Conservation (phyloP, 2,113 vertebrate species). For the Solenodon paradoxus region DNA sequence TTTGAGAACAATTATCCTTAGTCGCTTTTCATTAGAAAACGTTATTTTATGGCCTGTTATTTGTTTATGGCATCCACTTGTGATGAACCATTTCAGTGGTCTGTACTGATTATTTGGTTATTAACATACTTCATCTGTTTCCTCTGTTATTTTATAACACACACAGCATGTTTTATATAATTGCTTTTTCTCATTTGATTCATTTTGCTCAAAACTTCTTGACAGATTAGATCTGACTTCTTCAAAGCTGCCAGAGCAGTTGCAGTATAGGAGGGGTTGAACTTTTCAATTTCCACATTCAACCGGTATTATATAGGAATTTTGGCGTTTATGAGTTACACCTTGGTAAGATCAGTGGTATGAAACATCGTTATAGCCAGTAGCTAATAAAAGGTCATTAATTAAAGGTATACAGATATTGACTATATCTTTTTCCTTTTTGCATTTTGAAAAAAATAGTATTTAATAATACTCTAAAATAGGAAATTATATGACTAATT, state of each 20-base stretch:
- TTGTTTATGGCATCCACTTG: conserved; percentile 28
- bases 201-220: neutral
- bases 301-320: neutral
- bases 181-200: conserved; percentile 21
- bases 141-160: neutral
- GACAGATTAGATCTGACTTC: conserved; percentile 8
- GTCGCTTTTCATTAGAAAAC: conserved; percentile 27
- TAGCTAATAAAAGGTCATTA: neutral
- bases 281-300: neutral
- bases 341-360: neutral
- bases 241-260: conserved; percentile 2
- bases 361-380: neutral
- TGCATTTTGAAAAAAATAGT: conserved; percentile 2
- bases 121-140: conserved; percentile 10
- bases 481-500: neutral
- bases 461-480: conserved; percentile 11
- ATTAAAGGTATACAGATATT: neutral
- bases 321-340: neutral
- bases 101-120: conserved; percentile 7
- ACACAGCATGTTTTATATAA: neutral
- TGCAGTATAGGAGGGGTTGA: neutral
- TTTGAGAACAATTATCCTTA: neutral
- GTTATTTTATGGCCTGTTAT: neutral
- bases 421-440: neutral
- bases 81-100: neutral